Percentiles rank a stretch among this genome's conserved stretches.
Evolutionary conservation across 2,113 vertebrate genomes (phyloP).

Genomic region (Bos javanicus): DNA sequence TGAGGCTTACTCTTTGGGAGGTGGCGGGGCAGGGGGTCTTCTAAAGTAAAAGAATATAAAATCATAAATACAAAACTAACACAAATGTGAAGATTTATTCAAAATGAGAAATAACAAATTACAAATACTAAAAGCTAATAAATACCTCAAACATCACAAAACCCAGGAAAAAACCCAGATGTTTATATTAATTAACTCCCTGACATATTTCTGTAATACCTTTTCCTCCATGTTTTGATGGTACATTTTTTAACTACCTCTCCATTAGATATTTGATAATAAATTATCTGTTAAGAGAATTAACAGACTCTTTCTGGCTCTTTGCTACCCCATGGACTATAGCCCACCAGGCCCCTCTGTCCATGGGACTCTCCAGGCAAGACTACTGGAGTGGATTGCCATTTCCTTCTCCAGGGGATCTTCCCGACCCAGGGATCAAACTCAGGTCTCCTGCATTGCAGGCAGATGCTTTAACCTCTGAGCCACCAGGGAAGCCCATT

Average conservation of each 20-base stretch:
- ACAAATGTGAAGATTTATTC: background rate
- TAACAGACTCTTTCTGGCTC: background rate
- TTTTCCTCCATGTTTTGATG: background rate
- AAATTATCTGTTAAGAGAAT: background rate
- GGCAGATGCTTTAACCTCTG: no score
- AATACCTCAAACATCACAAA: background rate
- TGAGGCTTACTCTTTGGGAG: background rate
- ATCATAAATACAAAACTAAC: background rate
- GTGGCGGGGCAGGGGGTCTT: background rate
- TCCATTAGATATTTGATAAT: background rate
- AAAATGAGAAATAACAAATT: conserved; percentile 18
- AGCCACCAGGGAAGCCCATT: background rate
- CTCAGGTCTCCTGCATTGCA: no score
- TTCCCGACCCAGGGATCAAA: no score
- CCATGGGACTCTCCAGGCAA: no score
- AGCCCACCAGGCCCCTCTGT: no score
- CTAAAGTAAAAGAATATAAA: background rate
- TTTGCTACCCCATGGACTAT: no score
- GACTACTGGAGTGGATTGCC: no score
- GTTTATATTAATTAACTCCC: background rate
- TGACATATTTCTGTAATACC: background rate
- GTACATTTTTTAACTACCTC: background rate
- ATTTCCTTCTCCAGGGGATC: no score
- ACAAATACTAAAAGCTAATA: background rate
- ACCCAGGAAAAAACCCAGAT: background rate